phyloP scores from a whole-genome alignment of 2,888 invertebrate species.

The Orthonevra nobilis region DNA sequence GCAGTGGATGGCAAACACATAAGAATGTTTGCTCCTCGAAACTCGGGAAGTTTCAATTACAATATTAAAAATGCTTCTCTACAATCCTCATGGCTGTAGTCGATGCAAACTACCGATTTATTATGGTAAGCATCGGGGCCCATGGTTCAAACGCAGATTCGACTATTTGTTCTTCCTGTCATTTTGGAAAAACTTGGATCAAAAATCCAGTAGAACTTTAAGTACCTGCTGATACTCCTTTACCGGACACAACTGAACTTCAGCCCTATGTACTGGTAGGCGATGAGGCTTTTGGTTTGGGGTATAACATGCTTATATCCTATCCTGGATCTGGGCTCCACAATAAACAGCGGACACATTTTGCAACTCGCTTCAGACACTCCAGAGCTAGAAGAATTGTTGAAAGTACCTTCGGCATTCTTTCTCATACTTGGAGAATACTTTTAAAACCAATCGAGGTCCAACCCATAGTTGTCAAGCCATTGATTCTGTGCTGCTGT shows the following conservation, averaged over 20 bases:
- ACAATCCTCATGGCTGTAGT: background rate
- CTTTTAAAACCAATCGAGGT: background rate
- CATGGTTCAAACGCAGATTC: too few relatives aligned
- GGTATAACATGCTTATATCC: too few relatives aligned
- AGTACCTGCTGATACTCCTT: background rate
- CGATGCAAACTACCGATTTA: background rate
- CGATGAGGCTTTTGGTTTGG: too few relatives aligned
- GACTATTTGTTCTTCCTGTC: background rate
- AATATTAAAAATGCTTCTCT: too few relatives aligned
- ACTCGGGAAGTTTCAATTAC: background rate
- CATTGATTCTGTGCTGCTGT: too few relatives aligned
- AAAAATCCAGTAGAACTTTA: background rate
- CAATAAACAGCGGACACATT: too few relatives aligned
- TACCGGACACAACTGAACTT: too few relatives aligned
- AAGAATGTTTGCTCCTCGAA: background rate
- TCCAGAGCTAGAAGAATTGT: too few relatives aligned
- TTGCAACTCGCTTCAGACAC: too few relatives aligned
- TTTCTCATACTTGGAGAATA: slow-evolving; percentile 3
- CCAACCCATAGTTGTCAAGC: background rate
- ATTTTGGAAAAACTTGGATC: slow-evolving; percentile 1
- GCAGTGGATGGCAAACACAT: background rate
- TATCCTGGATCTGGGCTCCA: too few relatives aligned
- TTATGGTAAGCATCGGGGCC: slow-evolving; percentile 7
- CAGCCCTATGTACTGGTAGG: too few relatives aligned
- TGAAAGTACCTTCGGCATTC: background rate